A percentile compares a stretch with the other conserved stretches of the same genome.
Conservation (phyloP, 2,113 vertebrate genomes). For the Excalfactoria chinensis region DNA sequence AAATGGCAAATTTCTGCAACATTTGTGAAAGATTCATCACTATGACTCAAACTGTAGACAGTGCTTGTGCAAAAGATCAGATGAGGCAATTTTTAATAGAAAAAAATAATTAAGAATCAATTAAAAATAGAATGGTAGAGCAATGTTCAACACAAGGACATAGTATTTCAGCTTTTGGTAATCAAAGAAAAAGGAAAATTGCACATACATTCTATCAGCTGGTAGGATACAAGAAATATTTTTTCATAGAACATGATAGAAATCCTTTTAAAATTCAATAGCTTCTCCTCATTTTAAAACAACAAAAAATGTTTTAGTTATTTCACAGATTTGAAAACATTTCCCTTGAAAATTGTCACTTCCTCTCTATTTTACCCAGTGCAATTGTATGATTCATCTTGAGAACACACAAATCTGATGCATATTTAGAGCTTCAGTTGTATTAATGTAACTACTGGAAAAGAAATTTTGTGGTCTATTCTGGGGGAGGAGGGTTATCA, state of each 20-base stretch:
- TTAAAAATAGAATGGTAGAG: neutral
- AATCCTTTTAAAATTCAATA: neutral
- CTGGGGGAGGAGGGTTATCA: neutral
- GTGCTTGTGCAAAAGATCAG: neutral
- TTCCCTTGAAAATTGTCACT: neutral
- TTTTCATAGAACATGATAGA: neutral
- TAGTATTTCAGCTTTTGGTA: neutral
- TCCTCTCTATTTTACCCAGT: neutral
- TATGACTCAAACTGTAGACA: neutral
- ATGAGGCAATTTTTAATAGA: neutral
- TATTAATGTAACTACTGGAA: neutral
- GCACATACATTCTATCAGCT: neutral
- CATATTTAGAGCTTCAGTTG: neutral
- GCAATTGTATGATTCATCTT: neutral
- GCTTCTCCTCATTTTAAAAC: neutral
- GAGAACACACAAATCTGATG: neutral
- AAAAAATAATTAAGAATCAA: neutral
- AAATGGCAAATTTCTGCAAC: neutral
- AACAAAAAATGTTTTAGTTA: neutral
- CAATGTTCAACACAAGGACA: neutral
- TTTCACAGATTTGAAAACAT: neutral
- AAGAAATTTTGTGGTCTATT: neutral
- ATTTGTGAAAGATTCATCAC: neutral
- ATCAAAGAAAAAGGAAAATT: neutral
- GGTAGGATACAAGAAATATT: neutral